Conservation (phyloP, 2,888 invertebrate genomes). For the Pandemis heparana region DNA sequence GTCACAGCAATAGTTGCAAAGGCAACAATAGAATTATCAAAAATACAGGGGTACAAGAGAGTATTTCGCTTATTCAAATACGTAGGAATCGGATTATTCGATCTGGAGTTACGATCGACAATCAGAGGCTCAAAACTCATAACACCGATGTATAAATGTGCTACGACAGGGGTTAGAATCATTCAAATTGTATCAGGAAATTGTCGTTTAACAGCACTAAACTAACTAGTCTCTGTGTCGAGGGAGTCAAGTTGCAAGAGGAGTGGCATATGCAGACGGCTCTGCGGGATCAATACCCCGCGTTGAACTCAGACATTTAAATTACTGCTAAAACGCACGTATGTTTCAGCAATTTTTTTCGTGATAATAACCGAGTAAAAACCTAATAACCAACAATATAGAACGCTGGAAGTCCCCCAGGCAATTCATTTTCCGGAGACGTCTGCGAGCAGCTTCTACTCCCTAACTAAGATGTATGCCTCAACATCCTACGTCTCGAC, state of each 20-base stretch:
- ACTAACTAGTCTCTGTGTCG: background rate
- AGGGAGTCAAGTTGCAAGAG: background rate
- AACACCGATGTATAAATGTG: background rate
- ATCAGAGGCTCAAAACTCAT: no score
- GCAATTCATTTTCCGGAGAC: background rate
- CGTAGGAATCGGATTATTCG: background rate
- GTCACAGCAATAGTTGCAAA: no score
- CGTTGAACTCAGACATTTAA: conserved; percentile 21
- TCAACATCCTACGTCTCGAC: conserved; percentile 13
- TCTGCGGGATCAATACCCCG: conserved; percentile 35
- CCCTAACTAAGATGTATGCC: conserved; percentile 26
- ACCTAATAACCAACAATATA: background rate
- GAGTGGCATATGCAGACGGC: conserved; percentile 30
- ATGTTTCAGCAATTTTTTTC: background rate
- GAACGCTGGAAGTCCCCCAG: background rate
- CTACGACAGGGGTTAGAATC: background rate
- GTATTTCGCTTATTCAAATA: background rate
- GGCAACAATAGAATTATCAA: no score
- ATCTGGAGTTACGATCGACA: no score
- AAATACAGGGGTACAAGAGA: background rate
- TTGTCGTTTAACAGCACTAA: background rate
- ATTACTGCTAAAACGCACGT: background rate
- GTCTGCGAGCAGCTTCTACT: background rate
- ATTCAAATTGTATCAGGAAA: conserved; percentile 1
- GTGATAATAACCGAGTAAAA: background rate